phyloP scores from a whole-genome alignment of 2,888 invertebrate species.

The Drosophila rellima region DNA sequence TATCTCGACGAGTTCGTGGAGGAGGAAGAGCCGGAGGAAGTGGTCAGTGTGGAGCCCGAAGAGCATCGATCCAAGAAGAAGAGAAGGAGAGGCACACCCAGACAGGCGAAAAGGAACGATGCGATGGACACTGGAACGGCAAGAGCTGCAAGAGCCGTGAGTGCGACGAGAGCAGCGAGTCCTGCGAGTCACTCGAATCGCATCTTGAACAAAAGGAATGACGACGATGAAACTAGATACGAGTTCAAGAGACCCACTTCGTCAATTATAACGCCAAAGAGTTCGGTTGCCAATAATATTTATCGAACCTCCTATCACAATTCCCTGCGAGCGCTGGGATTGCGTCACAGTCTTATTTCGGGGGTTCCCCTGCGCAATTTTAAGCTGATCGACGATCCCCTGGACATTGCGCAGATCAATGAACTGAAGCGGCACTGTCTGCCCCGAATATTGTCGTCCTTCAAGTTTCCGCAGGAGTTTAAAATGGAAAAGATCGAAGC shows the following conservation, averaged over 20 bases:
- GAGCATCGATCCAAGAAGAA: background rate
- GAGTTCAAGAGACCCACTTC: background rate
- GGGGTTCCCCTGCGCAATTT: conserved; percentile 27
- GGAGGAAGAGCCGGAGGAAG: background rate
- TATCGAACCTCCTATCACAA: conserved; percentile 11
- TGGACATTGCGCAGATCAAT: conserved; percentile 31
- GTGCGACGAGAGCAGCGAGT: too few relatives aligned
- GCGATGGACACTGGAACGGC: too few relatives aligned
- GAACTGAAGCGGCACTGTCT: conserved; percentile 58
- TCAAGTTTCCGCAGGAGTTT: conserved; percentile 77
- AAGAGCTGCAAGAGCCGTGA: too few relatives aligned
- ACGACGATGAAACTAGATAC: background rate
- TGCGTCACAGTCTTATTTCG: rapidly evolving
- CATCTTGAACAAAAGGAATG: background rate
- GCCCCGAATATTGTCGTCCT: conserved; percentile 79
- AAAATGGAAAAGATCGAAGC: conserved; percentile 49
- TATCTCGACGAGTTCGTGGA: conserved; percentile 67
- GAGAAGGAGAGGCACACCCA: background rate
- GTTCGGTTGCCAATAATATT: conserved; percentile 27
- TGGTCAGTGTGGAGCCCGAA: background rate
- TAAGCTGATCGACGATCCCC: conserved; percentile 1
- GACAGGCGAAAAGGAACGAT: background rate
- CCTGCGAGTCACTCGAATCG: too few relatives aligned
- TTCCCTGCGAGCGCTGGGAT: background rate
- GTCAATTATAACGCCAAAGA: conserved; percentile 5